phyloP scores from a whole-genome alignment of 2,113 vertebrate genomes.

The Brachyhypopomus occidentalis region DNA sequence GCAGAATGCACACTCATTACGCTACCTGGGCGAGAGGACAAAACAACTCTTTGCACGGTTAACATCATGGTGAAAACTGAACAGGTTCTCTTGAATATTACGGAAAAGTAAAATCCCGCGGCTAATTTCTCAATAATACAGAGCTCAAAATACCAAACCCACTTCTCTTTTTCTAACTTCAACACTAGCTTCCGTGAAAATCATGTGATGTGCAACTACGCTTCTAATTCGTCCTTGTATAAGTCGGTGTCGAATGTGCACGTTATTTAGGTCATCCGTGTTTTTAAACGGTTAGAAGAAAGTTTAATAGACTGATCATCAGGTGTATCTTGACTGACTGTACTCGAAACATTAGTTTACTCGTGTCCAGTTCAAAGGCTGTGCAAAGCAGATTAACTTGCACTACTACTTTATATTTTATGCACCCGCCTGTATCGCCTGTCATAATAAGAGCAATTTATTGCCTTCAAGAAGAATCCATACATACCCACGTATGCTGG shows the following conservation, averaged over 20 bases:
- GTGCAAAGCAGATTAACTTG: no score
- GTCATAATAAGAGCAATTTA: background rate
- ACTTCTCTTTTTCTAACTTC: no score
- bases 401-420: no score
- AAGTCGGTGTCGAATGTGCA: background rate
- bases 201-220: conserved; percentile 9
- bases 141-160: background rate
- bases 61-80: conserved; percentile 47
- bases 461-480: no score
- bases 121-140: no score
- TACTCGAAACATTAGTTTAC: no score
- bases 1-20: conserved; percentile 19
- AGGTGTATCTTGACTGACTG: no score
- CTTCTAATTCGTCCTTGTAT: conserved; percentile 14
- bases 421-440: background rate
- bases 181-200: no score
- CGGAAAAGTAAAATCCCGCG: background rate
- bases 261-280: conserved; percentile 7
- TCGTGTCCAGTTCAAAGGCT: no score
- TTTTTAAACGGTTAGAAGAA: no score
- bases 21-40: conserved; percentile 86
- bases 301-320: no score
- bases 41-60: conserved; percentile 78
- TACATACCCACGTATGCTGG: no score
- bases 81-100: background rate